Evolutionary conservation across 2,113 vertebrate species (phyloP), one percentile per base, ranked within the genome.

Genomic region (Oreochromis niloticus): DNA sequence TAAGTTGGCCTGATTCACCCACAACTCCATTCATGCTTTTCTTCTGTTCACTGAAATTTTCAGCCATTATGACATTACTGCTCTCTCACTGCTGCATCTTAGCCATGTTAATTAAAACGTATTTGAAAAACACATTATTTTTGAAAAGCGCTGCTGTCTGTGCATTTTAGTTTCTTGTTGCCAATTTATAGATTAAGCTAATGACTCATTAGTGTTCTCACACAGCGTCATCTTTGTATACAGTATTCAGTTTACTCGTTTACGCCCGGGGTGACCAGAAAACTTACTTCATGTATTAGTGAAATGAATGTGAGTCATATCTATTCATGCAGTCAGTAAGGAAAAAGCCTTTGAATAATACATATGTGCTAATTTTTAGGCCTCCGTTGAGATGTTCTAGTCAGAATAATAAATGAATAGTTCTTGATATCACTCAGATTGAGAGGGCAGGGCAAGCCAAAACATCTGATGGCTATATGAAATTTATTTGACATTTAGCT

Each of bases 21-120:
- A 9, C 57, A 36, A 43, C 52, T 86, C 71, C 84, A 91, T 91
- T 91, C 75, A 89, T 90, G 82, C 75, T 46, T 80, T 91, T 88
- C 81, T 79, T 85, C 43, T 85, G 59, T 12, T 88, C 16, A 6
- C 43, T 41, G 50, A 88, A 87, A 90, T 85, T 43, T 86, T 52
- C 79, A 63, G n/a, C 80, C 34, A 83, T 93, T 89, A 81, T 85
- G 71, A 66, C 22, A 78, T 90, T 82, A 59, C 59, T 82, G 52
- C 61, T 90, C 55, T 83, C 24, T 75, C 50, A 66, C 66, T 82
- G 85, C 79, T 81, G 22, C 73, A 46, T 85, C 55, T 84, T 80
- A 84, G 43, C 34, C 54, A 68, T 73, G 6, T 80, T 83, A 87
- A 91, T 91, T 84, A 91, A 86, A 63, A 57, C 56, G 48, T 68